Base-by-base conservation (phyloP, 2,888 invertebrate species). In the Brenthis daphne region DNA sequence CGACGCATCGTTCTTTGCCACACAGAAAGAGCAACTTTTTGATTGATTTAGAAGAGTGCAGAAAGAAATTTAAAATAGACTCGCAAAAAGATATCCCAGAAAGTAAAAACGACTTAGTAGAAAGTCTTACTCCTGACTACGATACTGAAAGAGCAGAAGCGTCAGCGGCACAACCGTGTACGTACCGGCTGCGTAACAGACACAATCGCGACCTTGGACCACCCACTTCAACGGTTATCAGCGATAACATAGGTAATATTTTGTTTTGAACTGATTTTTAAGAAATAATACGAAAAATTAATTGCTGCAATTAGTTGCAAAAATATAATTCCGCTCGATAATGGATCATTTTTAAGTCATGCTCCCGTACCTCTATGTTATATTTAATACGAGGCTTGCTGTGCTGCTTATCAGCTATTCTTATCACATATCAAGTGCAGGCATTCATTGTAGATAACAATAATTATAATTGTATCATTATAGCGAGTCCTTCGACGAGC, bases 31-130 rank as follows among this genome's bases (percentile, higher is more conserved):
- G 85, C 78, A 85, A 82, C 80, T 85, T 77, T 76, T 78, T 86
- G 74, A 78, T 90, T 67, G 85, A 87, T 76, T 75, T 85, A 73
- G 90, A 89, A 69, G 86, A 87, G 77, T 86, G 83, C 77, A 84
- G 87, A 78, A 89, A 93, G 83, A 91, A 88, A 83, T 89, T 92
- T 84, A 94, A 94, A 90, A 93, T 93, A 90, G 93, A 94, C 84
- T 76, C 84, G 78, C 87, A 85, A 79, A 87, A 81, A 80, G 92
- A 84, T 76, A 85, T 88, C 57, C 76, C 82, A 53, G 87, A 86
- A 50, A 74, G 76, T 69, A 84, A 83, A 73, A 82, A 82, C 73
- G 78, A 79, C 71, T 67, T 75, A 53, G 71, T 74, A 43, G 84
- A 83, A 68, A 80, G 77, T 72, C 83, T 79, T 72, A 76, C 80